phyloP scores from a whole-genome alignment of 2,888 invertebrate genomes.

The Nomada ruficornis region DNA sequence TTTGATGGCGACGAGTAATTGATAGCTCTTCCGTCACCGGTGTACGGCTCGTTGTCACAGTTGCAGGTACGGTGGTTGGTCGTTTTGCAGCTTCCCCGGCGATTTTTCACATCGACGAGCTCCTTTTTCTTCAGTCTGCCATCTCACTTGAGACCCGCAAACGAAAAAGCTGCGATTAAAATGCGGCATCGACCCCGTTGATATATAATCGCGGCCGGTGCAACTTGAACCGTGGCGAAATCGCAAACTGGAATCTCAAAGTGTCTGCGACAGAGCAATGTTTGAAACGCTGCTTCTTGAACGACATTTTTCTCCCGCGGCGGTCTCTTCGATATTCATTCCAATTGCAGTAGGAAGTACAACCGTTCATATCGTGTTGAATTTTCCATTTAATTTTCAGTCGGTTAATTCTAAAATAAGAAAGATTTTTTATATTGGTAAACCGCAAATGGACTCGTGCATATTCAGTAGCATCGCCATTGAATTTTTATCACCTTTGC shows the following conservation, averaged over 20 bases:
- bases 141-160: constrained; percentile 11
- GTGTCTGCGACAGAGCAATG: background rate
- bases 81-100: constrained; percentile 45
- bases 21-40: constrained; percentile 72
- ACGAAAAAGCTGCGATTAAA: constrained; percentile 58
- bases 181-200: constrained; percentile 28
- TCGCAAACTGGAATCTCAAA: constrained; percentile 4
- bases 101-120: constrained; percentile 57
- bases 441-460: no score
- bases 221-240: constrained; percentile 26
- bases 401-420: no score
- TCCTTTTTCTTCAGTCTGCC: constrained; percentile 34
- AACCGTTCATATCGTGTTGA: no score
- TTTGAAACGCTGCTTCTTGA: no score
- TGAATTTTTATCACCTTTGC: no score
- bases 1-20: constrained; percentile 74
- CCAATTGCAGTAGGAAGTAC: no score
- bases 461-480: no score
- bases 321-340: no score
- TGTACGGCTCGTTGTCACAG: constrained; percentile 39
- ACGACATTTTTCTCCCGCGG: no score
- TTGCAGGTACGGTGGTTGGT: constrained; percentile 38
- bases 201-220: constrained; percentile 41
- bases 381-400: no score
- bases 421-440: no score